Conservation (phyloP, 2,113 vertebrate species). For the Ibidorhyncha struthersii region DNA sequence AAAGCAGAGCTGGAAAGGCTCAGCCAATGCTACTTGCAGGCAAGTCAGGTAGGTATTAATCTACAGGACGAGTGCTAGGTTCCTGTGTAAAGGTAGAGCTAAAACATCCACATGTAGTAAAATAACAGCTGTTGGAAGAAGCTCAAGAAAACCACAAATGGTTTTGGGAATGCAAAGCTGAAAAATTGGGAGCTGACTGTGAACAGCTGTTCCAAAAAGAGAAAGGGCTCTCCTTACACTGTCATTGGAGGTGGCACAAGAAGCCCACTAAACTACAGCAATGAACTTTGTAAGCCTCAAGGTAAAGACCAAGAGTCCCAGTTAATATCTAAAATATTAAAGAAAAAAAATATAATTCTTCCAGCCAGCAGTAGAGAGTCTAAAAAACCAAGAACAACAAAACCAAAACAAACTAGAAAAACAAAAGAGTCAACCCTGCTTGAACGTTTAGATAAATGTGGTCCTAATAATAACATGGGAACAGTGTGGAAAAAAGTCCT, state of each 20-base stretch:
- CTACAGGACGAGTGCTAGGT: background rate
- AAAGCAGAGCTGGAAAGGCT: background rate
- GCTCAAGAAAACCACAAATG: background rate
- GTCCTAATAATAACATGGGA: background rate
- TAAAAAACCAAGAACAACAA: background rate
- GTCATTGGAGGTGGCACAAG: background rate
- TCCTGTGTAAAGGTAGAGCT: background rate
- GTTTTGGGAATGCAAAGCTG: background rate
- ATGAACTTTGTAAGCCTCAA: background rate
- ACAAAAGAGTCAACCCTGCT: background rate
- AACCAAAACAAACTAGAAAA: background rate
- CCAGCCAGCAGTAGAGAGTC: background rate
- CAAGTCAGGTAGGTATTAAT: background rate
- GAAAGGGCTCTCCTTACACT: background rate
- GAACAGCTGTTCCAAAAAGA: background rate
- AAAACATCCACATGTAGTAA: background rate
- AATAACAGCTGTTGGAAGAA: background rate
- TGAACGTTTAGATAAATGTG: background rate
- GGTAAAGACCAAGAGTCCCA: background rate
- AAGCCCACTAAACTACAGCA: background rate
- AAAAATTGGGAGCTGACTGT: background rate
- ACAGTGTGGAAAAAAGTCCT: background rate
- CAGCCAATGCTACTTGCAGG: background rate
- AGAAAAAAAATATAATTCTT: background rate
- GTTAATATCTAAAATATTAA: background rate